Base-by-base conservation (phyloP, 2,113 vertebrate genomes). In the Furnarius figulus region DNA sequence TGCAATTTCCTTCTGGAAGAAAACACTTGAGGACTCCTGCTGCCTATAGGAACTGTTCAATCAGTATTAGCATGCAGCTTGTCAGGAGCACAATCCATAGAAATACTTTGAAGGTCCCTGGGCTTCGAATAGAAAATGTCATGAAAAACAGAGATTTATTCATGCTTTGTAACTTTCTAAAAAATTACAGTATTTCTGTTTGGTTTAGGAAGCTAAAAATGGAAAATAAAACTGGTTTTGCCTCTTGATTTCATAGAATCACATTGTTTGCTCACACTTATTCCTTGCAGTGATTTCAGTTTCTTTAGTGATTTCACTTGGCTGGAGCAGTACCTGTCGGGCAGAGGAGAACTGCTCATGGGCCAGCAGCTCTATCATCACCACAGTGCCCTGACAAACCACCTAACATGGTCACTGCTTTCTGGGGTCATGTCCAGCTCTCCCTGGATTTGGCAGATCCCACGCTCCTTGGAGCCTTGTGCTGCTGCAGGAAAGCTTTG, bases 1-100 rank as follows among this genome's bases (percentile, higher is more conserved):
- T 86, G 15, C 65, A 84, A 50, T 93, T 77, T 82, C 63, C 84
- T 82, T 96, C 81, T 89, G 58, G 91, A 93, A 86, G 85, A 77
- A 95, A 97, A 91, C 56, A 77, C 75, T 94, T 96, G 87, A 95
- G 94, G 84, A 93, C 47, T 92, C 94, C 67, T 95, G 87, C 90
- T 93, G 72, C 94, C 96, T 95, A 53, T 91, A 96, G 97, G 96
- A 98, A 95, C 96, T 85, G 42, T 94, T 97, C 97, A 90, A 52
- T 98, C 95, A 97, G 42, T 58, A 56, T 95, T 65, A 91, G 82
- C 77, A 19, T 79, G 49, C 81, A 56, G 23, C 81, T 97, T 83
- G 53, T 96, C 89, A 94, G 82, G 85, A 82, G 93, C 37, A 46
- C 44, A 23, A 0, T 58, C 95, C 88, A 76, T 91, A 83, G 85